A percentile compares a stretch with the other conserved stretches of the same genome.
phyloP scores from a whole-genome alignment of 2,113 vertebrate genomes.

The Centrocercus urophasianus region DNA sequence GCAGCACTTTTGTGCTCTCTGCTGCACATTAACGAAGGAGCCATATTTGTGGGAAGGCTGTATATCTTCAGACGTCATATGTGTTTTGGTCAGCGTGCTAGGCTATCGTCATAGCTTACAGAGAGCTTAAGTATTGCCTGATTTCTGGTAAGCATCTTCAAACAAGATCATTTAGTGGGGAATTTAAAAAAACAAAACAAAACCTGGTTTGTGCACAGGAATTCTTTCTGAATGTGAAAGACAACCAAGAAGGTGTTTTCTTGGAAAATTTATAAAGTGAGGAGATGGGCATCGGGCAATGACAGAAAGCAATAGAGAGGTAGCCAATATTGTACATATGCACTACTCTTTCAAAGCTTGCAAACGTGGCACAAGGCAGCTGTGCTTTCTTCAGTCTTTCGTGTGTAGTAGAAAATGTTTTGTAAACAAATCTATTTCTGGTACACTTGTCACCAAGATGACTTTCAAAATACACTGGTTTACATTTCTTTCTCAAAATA shows the following conservation, averaged over 20 bases:
- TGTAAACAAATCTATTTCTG: slow-evolving; percentile 40
- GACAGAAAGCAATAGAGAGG: not conserved
- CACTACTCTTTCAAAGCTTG: not conserved
- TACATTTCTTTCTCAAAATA: not conserved
- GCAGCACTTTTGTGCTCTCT: not conserved
- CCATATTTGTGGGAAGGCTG: not conserved
- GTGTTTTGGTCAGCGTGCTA: not conserved
- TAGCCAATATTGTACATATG: not conserved
- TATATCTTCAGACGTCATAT: rapidly evolving
- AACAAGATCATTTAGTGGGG: not conserved
- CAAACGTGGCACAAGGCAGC: not conserved
- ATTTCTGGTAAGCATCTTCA: not conserved
- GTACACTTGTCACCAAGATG: not conserved
- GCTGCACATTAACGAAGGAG: rapidly evolving
- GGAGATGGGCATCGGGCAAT: not conserved
- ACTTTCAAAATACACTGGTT: not conserved
- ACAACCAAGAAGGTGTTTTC: not conserved
- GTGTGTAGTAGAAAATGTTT: not conserved
- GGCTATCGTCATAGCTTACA: rapidly evolving
- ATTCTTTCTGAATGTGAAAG: not conserved
- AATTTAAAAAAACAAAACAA: not conserved
- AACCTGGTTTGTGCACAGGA: not conserved
- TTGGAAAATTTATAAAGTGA: not conserved
- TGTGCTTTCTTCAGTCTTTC: not conserved
- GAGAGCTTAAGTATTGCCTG: not conserved